These are phyloP conservation scores for Eupithecia subumbrata DNA, from an alignment of 2,888 invertebrate genomes.

Conservation along the genomic window DNA sequence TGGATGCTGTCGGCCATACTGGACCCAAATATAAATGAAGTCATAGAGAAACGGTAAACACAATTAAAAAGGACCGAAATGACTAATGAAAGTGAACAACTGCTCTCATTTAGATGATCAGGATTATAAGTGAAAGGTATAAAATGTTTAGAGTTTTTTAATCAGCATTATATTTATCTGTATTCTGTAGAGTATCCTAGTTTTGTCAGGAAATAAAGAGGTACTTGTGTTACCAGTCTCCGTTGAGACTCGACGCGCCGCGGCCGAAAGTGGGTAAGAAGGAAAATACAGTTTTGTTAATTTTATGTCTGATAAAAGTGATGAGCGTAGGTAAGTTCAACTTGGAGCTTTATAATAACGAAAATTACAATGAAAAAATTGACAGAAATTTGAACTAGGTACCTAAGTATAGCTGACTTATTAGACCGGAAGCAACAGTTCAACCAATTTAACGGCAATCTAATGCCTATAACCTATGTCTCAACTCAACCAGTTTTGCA, in stretches of 20 bases:
- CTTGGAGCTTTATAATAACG: too few relatives aligned
- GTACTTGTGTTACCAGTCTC: not conserved
- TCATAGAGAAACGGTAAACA: constrained; percentile 70
- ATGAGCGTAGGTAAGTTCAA: too few relatives aligned
- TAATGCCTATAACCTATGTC: not conserved
- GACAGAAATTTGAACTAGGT: too few relatives aligned
- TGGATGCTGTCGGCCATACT: constrained; percentile 67
- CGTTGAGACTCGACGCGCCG: not conserved
- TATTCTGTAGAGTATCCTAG: not conserved
- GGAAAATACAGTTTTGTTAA: not conserved
- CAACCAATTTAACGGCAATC: not conserved
- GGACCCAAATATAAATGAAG: constrained; percentile 69
- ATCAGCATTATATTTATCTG: too few relatives aligned
- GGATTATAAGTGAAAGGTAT: not conserved
- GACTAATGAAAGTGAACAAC: constrained; percentile 60
- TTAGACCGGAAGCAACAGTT: not conserved
- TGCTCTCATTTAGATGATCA: constrained; percentile 39
- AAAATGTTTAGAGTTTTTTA: not conserved
- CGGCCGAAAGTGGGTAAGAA: not conserved
- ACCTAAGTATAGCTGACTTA: not conserved
- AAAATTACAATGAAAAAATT: too few relatives aligned
- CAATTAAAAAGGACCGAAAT: constrained; percentile 71
- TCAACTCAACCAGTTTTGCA: not conserved
- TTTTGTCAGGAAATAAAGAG: not conserved
- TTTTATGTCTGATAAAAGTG: not conserved